These are phyloP conservation scores for Habropoda laboriosa DNA, from an alignment of 1,140 invertebrate species.

Conservation along the genomic window DNA sequence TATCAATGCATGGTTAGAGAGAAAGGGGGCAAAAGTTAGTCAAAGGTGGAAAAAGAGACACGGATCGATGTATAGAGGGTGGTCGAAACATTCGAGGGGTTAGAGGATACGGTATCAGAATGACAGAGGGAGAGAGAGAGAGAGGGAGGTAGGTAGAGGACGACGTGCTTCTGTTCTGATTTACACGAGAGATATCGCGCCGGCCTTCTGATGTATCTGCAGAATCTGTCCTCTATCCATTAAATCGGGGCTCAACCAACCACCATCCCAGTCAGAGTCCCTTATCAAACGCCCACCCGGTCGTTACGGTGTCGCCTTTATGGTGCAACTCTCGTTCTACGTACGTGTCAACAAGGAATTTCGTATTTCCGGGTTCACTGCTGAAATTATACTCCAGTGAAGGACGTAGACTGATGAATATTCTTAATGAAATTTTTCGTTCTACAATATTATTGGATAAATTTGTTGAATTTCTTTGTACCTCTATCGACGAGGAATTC, in stretches of 20 bases:
- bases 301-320: conserved; percentile 50
- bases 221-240: conserved; percentile 78
- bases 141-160: conserved; percentile 23
- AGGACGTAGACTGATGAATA: neutral
- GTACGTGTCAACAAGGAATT: conserved; percentile 61
- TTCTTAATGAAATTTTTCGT: neutral
- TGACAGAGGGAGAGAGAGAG: conserved; percentile 21
- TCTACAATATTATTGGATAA: too few relatives aligned
- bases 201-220: conserved; percentile 77
- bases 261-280: conserved; percentile 40
- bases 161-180: conserved; percentile 77
- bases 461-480: too few relatives aligned
- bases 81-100: conserved; percentile 29
- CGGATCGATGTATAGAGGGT: conserved; percentile 30
- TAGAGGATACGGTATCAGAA: conserved; percentile 39
- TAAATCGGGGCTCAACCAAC: conserved; percentile 73
- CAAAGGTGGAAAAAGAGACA: conserved; percentile 59
- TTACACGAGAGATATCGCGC: conserved; percentile 71
- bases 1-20: conserved; percentile 13
- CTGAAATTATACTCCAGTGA: neutral
- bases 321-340: conserved; percentile 25
- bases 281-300: conserved; percentile 60
- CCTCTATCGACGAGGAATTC: too few relatives aligned
- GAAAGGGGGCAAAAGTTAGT: conserved; percentile 47
- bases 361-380: conserved; percentile 41